Conservation (phyloP, 1,140 invertebrate species). For the Rhyzopertha dominica region DNA sequence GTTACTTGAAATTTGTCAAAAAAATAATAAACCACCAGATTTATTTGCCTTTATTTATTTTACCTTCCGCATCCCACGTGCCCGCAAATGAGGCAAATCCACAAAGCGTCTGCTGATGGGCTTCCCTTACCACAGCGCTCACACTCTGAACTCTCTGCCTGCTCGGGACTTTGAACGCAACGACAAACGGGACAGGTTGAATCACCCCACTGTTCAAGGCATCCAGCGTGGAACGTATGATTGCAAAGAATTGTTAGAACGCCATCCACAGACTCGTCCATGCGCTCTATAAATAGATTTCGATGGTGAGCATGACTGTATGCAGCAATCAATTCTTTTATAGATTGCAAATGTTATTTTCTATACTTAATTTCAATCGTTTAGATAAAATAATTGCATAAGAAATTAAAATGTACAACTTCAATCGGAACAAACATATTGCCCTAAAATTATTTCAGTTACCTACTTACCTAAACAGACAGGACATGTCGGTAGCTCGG, state of each 20-base stretch:
- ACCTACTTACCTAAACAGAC: constrained; percentile 64
- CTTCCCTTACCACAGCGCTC: constrained; percentile 36
- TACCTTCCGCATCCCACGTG: constrained; percentile 87
- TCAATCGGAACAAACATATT: not conserved
- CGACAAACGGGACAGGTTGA: constrained; percentile 67
- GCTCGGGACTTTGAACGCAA: constrained; percentile 91
- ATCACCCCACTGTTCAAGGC: constrained; percentile 95
- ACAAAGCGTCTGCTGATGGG: constrained; percentile 69
- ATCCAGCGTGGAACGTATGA: constrained; percentile 95
- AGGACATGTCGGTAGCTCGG: constrained; percentile 96
- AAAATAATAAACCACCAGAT: no score
- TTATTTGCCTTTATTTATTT: constrained; percentile 45
- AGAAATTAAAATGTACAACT: not conserved
- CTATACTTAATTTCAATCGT: no score
- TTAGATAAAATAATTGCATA: no score
- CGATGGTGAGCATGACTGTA: no score
- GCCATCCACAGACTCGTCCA: constrained; percentile 97
- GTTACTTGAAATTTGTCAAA: no score
- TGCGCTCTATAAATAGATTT: constrained; percentile 69
- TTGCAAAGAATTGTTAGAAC: constrained; percentile 97
- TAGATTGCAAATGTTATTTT: no score
- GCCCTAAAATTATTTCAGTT: constrained; percentile 8
- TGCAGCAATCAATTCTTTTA: no score
- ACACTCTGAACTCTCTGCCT: constrained; percentile 41
- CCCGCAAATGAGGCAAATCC: constrained; percentile 99